Evolutionary conservation across 2,113 vertebrate genomes (phyloP).

Genomic region (Pitta sordida): DNA sequence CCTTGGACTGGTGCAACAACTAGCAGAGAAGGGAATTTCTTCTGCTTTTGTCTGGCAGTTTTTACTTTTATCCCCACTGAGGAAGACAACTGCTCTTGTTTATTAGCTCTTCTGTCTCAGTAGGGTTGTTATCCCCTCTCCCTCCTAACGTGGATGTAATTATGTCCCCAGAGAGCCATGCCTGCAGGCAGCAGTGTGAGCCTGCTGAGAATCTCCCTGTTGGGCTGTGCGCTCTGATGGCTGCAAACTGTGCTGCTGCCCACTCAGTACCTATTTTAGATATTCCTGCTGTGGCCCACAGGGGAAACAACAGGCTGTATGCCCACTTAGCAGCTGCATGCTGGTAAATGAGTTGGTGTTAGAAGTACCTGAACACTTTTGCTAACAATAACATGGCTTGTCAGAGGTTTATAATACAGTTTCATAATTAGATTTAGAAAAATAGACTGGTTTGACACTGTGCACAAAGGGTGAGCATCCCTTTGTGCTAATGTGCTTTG

Average conservation of each 20-base stretch:
- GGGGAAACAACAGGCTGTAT: not conserved
- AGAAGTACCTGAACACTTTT: not conserved
- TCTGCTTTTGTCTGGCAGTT: not conserved
- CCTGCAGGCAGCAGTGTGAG: not conserved
- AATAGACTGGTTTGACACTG: not conserved
- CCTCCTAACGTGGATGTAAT: not conserved
- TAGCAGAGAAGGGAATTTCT: not conserved
- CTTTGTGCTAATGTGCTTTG: not conserved
- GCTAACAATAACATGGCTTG: not conserved
- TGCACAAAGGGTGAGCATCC: not conserved
- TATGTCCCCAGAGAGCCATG: not conserved
- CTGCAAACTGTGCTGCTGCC: not conserved
- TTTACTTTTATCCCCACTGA: not conserved
- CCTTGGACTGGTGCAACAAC: not conserved
- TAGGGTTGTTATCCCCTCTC: not conserved
- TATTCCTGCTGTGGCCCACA: not conserved
- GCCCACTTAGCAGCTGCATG: not conserved
- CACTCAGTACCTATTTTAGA: not conserved
- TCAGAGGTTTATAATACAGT: not conserved
- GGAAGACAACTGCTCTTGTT: not conserved
- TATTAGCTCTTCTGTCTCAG: not conserved
- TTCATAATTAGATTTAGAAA: not conserved
- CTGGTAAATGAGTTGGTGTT: not conserved
- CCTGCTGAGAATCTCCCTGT: not conserved
- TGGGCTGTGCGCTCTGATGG: rapidly evolving